Evolutionary conservation across 92 coral and sea anemone species (phyloP).

Genomic region (Virgularia gustaviana): DNA sequence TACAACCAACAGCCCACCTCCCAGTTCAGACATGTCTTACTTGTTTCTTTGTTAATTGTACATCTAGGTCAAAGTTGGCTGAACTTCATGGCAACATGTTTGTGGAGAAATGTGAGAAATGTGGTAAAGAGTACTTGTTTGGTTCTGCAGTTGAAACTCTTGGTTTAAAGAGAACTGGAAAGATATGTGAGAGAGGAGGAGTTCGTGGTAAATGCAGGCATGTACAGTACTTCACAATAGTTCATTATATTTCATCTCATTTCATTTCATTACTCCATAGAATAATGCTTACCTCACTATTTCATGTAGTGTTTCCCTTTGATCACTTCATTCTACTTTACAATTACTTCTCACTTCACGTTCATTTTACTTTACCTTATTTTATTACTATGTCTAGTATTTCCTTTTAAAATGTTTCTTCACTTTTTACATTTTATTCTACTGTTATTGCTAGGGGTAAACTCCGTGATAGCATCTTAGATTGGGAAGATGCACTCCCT

Average conservation of each 20-base stretch:
- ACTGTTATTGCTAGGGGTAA: conserved; percentile 59
- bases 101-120: conserved; percentile 90
- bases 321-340: too few relatives aligned
- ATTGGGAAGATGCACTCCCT: conserved; percentile 95
- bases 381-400: neutral
- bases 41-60: neutral
- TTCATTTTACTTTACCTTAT: too few relatives aligned
- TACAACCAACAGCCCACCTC: neutral
- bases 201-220: conserved; percentile 83
- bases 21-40: neutral
- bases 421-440: neutral
- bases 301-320: too few relatives aligned
- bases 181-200: conserved; percentile 63
- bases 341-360: too few relatives aligned
- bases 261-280: too few relatives aligned
- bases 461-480: conserved; percentile 82
- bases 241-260: neutral
- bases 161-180: conserved; percentile 73
- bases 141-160: conserved; percentile 65
- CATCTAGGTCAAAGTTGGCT: conserved; percentile 69
- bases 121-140: conserved; percentile 74
- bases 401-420: neutral
- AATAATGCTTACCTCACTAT: too few relatives aligned
- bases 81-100: conserved; percentile 99
- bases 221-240: neutral